phyloP scores from a whole-genome alignment of 2,797 vertebrate genomes.

The Falco rusticolus region DNA sequence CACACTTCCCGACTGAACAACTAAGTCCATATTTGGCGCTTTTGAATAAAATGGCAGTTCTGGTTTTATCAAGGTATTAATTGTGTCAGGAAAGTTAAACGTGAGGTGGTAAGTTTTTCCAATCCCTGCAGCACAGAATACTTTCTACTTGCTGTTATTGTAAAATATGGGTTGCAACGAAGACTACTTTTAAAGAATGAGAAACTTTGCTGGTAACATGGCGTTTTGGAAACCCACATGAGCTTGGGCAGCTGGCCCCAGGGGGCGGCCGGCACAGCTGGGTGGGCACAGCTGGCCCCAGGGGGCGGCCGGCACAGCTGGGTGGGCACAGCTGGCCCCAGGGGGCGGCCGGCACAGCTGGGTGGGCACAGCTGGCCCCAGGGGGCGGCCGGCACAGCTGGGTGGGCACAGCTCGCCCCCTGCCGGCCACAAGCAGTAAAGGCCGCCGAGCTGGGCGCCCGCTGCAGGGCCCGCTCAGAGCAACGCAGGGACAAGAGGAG shows the following conservation, averaged over 20 bases:
- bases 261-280: rapidly evolving
- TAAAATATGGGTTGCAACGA: rapidly evolving
- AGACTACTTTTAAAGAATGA: not conserved
- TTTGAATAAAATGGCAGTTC: not conserved
- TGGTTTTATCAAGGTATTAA: not conserved
- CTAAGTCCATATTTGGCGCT: not conserved
- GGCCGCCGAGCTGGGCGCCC: not conserved
- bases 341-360: not conserved
- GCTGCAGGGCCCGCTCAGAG: rapidly evolving
- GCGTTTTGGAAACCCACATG: rapidly evolving
- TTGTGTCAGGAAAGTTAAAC: rapidly evolving
- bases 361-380: too few species aligned
- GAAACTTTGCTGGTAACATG: not conserved
- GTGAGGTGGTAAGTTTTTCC: rapidly evolving
- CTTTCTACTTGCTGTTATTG: not conserved
- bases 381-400: not conserved
- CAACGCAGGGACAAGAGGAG: rapidly evolving
- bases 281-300: too few species aligned
- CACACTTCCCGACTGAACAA: not conserved
- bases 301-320: not conserved
- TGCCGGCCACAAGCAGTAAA: not conserved
- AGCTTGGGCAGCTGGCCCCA: rapidly evolving
- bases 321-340: not conserved
- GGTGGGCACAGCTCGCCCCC: not conserved
- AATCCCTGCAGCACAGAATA: rapidly evolving